Percentiles rank a stretch among this genome's conserved stretches.
Conservation (phyloP, 2,113 vertebrate species). For the Shinisaurus crocodilurus region DNA sequence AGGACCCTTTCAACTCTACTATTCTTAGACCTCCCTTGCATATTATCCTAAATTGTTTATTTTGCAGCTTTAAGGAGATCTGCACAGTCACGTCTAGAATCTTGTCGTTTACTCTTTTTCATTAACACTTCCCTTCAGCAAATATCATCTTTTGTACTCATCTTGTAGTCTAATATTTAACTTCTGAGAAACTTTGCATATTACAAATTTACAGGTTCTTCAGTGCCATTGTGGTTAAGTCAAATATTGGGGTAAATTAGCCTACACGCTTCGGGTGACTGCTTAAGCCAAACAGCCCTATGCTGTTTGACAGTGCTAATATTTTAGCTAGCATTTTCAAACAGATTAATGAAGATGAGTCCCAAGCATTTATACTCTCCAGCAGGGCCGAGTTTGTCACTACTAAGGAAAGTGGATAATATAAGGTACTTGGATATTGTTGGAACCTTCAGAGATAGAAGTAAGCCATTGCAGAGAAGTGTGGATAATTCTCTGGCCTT, state of each 20-base stretch:
- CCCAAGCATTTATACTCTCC: neutral
- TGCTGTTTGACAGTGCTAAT: neutral
- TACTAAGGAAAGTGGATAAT: neutral
- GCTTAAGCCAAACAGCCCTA: no score
- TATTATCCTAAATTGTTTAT: neutral
- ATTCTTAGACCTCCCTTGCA: neutral
- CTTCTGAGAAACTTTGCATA: neutral
- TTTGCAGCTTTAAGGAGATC: neutral
- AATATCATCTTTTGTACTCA: neutral
- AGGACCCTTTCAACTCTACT: no score
- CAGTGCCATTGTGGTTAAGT: neutral
- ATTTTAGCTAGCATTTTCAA: neutral
- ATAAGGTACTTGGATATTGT: neutral
- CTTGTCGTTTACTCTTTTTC: neutral
- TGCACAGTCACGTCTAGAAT: neutral
- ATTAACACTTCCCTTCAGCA: neutral
- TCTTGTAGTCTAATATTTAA: neutral
- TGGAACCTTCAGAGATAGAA: neutral
- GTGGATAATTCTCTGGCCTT: neutral
- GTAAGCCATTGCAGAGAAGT: no score
- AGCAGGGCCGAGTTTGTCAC: neutral
- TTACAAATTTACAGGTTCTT: neutral
- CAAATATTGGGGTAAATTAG: neutral
- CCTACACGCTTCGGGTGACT: neutral
- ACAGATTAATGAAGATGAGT: neutral